Base-by-base conservation (phyloP, 2,797 vertebrate genomes). In the Trichosurus vulpecula region DNA sequence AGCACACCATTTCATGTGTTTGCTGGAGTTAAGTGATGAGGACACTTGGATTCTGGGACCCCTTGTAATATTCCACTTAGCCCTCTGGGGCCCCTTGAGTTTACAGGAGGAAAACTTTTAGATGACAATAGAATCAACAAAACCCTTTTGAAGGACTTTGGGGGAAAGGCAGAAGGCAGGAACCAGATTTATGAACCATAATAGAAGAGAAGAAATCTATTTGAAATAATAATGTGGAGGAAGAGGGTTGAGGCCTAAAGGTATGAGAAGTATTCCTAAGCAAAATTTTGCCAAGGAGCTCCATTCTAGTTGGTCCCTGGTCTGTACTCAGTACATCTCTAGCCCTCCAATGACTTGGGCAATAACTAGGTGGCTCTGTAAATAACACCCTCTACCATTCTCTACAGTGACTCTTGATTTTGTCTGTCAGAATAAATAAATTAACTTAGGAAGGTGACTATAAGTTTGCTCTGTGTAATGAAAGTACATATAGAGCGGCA, bases 71-170 rank as follows among this genome's bases (percentile, higher is more conserved):
- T 8, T 61, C 58, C 31, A 61, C 4, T 61, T 30, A 61, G 58
- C 35, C 58, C 30, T 61, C 31, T 61, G 30, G 30, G 30, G 3
- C 6, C 58, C 31, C 30, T 61, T 61, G 58, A 61, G 58, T 13
- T 61, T 14, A 10, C 27, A 61, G 58, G 58, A 30, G 30, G 58
- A 61, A 61, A 61, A 61, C 3, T 1, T 53, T 0, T 57, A 61
- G 66, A 93, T 94, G 74, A 9, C 90, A 29, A 27, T 91, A n/a
- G 47, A 57, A 94, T 95, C 41, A 66, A 57, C 52, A 92, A 95
- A 94, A 47, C 9, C 11, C 3, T 95, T 92, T 93, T 93, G 54
- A n/a, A 93, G 56, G 12, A 90, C 10, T 51, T 89, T 22, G 41
- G 53, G 27, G 12, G 56, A 92, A 52, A 52, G 93, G 41, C 0